Conservation (phyloP, 2,888 invertebrate species). For the Apodemia mormo region DNA sequence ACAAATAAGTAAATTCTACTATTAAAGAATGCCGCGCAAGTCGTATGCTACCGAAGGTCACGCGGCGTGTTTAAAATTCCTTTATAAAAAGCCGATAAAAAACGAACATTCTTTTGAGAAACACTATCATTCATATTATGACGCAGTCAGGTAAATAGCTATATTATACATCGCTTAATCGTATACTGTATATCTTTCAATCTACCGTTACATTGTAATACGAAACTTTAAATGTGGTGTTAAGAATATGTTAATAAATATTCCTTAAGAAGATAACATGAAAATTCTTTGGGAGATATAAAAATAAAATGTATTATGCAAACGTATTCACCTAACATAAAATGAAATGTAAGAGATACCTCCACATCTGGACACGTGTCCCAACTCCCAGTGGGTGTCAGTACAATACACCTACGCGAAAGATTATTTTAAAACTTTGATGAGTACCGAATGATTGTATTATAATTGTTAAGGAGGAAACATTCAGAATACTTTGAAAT, state of each 20-base stretch:
- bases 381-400: slow-evolving; percentile 39
- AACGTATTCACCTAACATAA: slow-evolving; percentile 48
- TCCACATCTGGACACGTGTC: slow-evolving; percentile 54
- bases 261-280: slow-evolving; percentile 1
- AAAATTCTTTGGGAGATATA: not conserved
- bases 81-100: too few relatives aligned
- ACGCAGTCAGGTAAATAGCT: not conserved
- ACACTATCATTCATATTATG: too few relatives aligned
- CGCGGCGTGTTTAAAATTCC: too few relatives aligned
- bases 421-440: slow-evolving; percentile 21
- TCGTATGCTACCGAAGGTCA: too few relatives aligned
- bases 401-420: slow-evolving; percentile 30
- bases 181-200: not conserved
- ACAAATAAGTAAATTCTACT: too few relatives aligned
- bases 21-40: too few relatives aligned
- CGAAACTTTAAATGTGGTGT: not conserved
- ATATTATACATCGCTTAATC: not conserved
- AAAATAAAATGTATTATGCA: slow-evolving; percentile 64
- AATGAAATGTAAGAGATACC: slow-evolving; percentile 31
- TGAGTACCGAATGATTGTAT: slow-evolving; percentile 15
- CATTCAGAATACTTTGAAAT: not conserved
- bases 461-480: slow-evolving; percentile 11
- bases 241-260: slow-evolving; percentile 14
- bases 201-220: slow-evolving; percentile 4
- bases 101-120: too few relatives aligned